Evolutionary conservation across 1,140 invertebrate species (phyloP).

Genomic region (Bombus waltoni): DNA sequence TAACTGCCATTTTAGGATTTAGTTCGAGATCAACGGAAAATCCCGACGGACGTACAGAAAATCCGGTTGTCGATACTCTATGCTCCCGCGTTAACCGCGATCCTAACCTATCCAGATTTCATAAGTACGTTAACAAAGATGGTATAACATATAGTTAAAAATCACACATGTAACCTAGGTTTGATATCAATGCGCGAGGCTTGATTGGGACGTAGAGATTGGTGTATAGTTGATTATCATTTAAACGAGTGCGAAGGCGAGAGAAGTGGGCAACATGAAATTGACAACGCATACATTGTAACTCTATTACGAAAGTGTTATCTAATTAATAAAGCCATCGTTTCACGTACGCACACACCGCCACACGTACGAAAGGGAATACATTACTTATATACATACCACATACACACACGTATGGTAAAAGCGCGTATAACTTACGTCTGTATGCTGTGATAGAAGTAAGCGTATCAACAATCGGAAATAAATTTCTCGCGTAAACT

Average conservation of each 20-base stretch:
- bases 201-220: conserved; percentile 69
- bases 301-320: conserved; percentile 58
- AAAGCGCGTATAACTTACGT: conserved; percentile 65
- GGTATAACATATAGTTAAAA: conserved; percentile 57
- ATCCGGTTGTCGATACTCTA: not conserved
- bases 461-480: conserved; percentile 80
- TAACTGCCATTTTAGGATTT: not conserved
- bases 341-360: conserved; percentile 55
- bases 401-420: conserved; percentile 51
- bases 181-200: conserved; percentile 74
- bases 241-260: conserved; percentile 43
- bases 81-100: conserved; percentile 42
- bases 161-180: conserved; percentile 67
- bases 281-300: conserved; percentile 53
- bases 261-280: conserved; percentile 3
- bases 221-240: conserved; percentile 75
- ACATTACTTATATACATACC: conserved; percentile 36
- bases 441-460: conserved; percentile 81
- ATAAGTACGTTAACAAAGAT: conserved; percentile 55
- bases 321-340: conserved; percentile 46
- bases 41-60: not conserved
- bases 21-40: not conserved
- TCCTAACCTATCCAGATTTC: conserved; percentile 45
- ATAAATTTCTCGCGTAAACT: conserved; percentile 63
- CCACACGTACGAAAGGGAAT: not conserved